Evolutionary conservation across 1,140 invertebrate genomes (phyloP).

Genomic region (Achatina immaculata): DNA sequence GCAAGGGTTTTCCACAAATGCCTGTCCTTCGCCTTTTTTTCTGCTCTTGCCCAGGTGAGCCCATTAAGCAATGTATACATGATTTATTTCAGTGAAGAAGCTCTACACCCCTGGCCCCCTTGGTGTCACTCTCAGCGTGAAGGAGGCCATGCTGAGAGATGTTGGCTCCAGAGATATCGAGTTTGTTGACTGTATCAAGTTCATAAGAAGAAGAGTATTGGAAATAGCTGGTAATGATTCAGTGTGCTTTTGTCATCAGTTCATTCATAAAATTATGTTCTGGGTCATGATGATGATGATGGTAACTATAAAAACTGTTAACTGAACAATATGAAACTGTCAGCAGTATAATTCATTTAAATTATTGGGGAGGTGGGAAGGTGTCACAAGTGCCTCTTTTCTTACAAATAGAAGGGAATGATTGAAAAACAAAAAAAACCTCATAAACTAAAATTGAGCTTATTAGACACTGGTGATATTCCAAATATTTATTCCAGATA

Average conservation of each 20-base stretch:
- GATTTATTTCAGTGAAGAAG: constrained; percentile 65
- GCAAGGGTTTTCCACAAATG: no score
- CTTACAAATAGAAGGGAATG: no score
- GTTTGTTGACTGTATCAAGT: constrained; percentile 70
- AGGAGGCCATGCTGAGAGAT: constrained; percentile 72
- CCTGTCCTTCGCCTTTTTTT: no score
- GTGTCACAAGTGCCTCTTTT: no score
- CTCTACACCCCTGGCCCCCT: constrained; percentile 75
- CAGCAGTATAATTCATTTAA: no score
- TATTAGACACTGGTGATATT: no score
- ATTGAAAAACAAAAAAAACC: no score
- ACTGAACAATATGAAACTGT: neutral
- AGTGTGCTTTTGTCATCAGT: neutral
- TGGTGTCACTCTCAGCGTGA: constrained; percentile 69
- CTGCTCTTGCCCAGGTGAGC: no score
- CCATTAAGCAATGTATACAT: no score
- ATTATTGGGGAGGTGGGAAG: no score
- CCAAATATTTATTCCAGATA: no score
- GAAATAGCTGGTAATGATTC: constrained; percentile 69
- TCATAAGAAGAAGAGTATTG: constrained; percentile 69
- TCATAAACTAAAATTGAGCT: no score
- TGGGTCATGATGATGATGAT: neutral
- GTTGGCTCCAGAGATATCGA: constrained; percentile 72
- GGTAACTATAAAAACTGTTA: neutral
- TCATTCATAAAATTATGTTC: neutral